Percentiles rank a stretch among this genome's conserved stretches.
Evolutionary conservation across 2,888 invertebrate genomes (phyloP).

Genomic region (Camptogramma bilineatum): DNA sequence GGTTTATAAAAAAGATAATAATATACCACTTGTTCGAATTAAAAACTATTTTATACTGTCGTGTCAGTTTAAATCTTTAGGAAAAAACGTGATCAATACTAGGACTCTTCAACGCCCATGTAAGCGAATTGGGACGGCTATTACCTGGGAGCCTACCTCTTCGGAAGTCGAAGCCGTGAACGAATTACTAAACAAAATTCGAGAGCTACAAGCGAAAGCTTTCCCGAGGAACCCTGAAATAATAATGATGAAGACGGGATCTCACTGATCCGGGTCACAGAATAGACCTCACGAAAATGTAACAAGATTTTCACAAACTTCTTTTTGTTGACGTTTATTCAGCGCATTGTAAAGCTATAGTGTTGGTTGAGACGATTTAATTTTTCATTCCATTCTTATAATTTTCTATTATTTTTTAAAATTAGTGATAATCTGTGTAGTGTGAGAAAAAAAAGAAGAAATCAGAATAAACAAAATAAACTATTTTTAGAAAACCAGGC

Average conservation of each 20-base stretch:
- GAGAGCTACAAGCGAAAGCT: constrained; percentile 32
- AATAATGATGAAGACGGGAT: constrained; percentile 34
- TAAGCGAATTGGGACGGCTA: constrained; percentile 39
- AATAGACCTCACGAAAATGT: constrained; percentile 29
- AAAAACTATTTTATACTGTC: not conserved
- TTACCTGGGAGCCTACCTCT: constrained; percentile 36
- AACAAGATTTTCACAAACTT: constrained; percentile 2
- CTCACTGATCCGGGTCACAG: constrained; percentile 22
- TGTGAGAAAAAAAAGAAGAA: too few relatives aligned
- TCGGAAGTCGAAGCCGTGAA: constrained; percentile 38
- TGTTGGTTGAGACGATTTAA: not conserved
- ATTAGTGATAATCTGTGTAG: too few relatives aligned
- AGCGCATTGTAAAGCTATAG: too few relatives aligned
- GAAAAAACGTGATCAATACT: constrained; percentile 19
- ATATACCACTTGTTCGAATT: not conserved
- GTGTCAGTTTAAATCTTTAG: not conserved
- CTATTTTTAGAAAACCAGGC: too few relatives aligned
- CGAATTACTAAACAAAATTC: constrained; percentile 35
- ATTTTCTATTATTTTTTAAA: too few relatives aligned
- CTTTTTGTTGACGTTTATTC: not conserved
- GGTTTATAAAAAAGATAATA: too few relatives aligned
- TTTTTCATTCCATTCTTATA: not conserved
- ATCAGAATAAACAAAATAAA: too few relatives aligned
- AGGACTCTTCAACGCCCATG: constrained; percentile 33
- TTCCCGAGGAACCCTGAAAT: constrained; percentile 32